Base-by-base conservation (phyloP, 2,888 invertebrate genomes). In the Panzeria rudis region DNA sequence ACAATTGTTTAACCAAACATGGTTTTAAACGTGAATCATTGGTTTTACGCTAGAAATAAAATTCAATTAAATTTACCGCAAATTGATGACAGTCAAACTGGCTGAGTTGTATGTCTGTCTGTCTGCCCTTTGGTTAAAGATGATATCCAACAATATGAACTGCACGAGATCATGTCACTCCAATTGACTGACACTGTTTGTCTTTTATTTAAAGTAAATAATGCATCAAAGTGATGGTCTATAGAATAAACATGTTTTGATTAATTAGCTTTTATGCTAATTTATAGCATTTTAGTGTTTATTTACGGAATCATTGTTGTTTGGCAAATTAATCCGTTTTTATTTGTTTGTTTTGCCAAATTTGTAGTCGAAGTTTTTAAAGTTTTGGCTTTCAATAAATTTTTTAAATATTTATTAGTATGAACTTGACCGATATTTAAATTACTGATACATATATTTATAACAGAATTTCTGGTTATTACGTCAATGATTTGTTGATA, bases 361-460 rank as follows among this genome's bases (percentile, higher is more conserved):
- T 62, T 52, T 35, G 50, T 35, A 41, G 41, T 25, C 23, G 62
- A 66, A 50, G 50, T 20, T 20, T 8, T 20, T 11, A 50, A n/a
- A 0, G 3, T 52, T 69, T 69, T 54, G n/a, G 25, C 41, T 25
- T 4, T 54, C 5, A 35, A 5, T 35, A 5, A 35, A 35, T 41
- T 54, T n/a, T 50, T 68, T 20, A 62, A 52, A 35, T 25, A 71
- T 56, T 56, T 71, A 29, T 35, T 56, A 13, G 1, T 6, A 56
- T 44, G 71, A 71, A 41, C 56, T 56, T 71, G 71, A 56, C 71
- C 41, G 17, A 56, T 44, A 69, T 69, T 69, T 35, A 9, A 35
- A 25, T 64, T 20, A 62, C 23, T 61, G 15, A 54, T n/a, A 29
- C 11, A 35, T n/a, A n/a, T n/a, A n/a, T n/a, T n/a, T n/a, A n/a